These are phyloP conservation scores for Danaus chrysippus DNA, from an alignment of 2,888 invertebrate species.

Conservation along the genomic window DNA sequence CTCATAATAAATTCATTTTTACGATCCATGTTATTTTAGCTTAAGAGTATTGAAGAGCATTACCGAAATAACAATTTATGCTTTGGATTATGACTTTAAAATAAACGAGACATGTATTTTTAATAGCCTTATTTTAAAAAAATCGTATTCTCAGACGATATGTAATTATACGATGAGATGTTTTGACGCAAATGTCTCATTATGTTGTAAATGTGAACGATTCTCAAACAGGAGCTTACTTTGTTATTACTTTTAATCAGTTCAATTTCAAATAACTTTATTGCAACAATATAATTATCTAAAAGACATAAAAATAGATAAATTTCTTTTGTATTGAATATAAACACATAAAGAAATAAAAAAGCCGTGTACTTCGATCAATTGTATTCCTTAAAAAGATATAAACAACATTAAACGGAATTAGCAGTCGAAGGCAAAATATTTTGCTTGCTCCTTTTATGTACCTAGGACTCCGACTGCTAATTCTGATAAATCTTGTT, in stretches of 20 bases:
- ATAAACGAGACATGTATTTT: background rate
- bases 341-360: no score
- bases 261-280: slow-evolving; percentile 2
- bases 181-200: slow-evolving; percentile 2
- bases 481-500: no score
- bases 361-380: no score
- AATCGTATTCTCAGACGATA: background rate
- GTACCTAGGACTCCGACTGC: no score
- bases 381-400: no score
- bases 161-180: slow-evolving; percentile 2
- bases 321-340: no score
- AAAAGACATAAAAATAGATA: no score
- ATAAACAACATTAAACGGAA: no score
- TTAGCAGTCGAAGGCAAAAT: no score
- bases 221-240: background rate
- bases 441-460: no score
- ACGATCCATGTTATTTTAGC: background rate
- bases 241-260: slow-evolving; percentile 1
- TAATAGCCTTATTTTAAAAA: background rate
- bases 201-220: slow-evolving; percentile 5
- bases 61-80: background rate
- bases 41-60: background rate
- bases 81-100: background rate
- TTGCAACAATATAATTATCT: slow-evolving; percentile 12
- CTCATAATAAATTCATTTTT: slow-evolving; percentile 7